Base-by-base conservation (phyloP, 2,113 vertebrate species). In the Gnathonemus echidnorhynchus region DNA sequence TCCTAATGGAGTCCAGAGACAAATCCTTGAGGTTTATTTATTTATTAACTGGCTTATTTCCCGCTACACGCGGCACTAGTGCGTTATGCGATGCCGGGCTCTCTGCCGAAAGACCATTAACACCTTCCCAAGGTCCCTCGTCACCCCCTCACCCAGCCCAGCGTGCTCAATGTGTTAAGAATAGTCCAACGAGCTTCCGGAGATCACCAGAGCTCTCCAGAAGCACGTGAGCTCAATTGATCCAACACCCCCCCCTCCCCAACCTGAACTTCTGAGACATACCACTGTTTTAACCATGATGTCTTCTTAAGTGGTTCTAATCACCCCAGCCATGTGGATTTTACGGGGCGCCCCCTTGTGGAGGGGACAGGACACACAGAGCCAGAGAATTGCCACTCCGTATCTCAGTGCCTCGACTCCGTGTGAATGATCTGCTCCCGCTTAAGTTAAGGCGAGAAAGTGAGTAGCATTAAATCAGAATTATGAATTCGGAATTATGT, bases 1-100 rank as follows among this genome's bases (percentile, higher is more conserved):
- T 42, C 89, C 86, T 90, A 91, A 90, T 92, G 90, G 91, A 88
- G 80, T 89, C 84, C 58, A 88, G 87, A 88, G 88, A 91, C 89
- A 56, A 90, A 83, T 83, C 90, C 24, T 84, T 27, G 50, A 70
- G 84, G 83, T 87, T 90, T 87, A 31, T 52, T 52, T 52, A 87
- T 87, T 87, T 87, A 87, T 87, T 87, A 50, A 87, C 45, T 50
- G n/a, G 24, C 46, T 48, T 86, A 86, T 86, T 86, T 42, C 74
- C 74, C 35, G 39, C n/a, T 48, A 45, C 21, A 46, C 0, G 17
- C 8, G 42, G 17, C 35, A 11, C 45, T 85, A n/a, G 35, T 2
- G 45, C 42, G n/a, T 13, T 85, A 48, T 21, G 83, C 39, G 83
- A 85, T 42, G 35, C 31, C 6, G 35, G 35, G 83, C 83, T n/a